Percentiles rank a stretch among this genome's conserved stretches.
Evolutionary conservation across 1,140 invertebrate genomes (phyloP).

Genomic region (Papilio xuthus): DNA sequence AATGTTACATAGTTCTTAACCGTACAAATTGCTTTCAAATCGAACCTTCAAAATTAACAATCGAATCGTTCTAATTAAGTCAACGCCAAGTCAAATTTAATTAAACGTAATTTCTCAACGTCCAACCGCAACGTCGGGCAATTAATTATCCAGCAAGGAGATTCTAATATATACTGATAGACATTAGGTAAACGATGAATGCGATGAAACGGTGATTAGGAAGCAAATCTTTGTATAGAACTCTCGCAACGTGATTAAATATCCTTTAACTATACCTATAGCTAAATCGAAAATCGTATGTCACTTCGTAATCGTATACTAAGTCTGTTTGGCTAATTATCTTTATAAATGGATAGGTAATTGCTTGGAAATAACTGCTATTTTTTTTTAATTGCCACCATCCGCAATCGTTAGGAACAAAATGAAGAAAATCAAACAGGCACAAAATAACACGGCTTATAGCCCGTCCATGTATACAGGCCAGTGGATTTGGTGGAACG

Average conservation of each 20-base stretch:
- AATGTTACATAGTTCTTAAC: not conserved
- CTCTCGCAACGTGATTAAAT: not conserved
- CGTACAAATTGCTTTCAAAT: constrained; percentile 13
- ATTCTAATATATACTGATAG: not conserved
- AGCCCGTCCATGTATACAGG: too few species aligned
- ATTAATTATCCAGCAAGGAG: not conserved
- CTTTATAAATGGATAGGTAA: too few species aligned
- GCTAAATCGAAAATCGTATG: not conserved
- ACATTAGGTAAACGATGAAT: not conserved
- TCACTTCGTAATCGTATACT: too few species aligned
- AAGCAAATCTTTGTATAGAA: not conserved
- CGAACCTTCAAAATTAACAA: not conserved
- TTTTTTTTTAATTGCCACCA: too few species aligned
- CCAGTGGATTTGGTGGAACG: too few species aligned
- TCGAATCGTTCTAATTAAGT: constrained; percentile 4
- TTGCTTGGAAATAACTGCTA: too few species aligned
- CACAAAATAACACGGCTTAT: too few species aligned
- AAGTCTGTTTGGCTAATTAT: too few species aligned
- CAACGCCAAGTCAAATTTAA: constrained; percentile 12
- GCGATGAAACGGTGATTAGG: not conserved
- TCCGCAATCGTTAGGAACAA: too few species aligned
- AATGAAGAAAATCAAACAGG: too few species aligned
- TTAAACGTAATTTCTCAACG: constrained; percentile 18
- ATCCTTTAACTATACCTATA: not conserved
- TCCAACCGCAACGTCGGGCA: not conserved